phyloP scores from a whole-genome alignment of 2,797 vertebrate species.

The Pagetopsis macropterus region DNA sequence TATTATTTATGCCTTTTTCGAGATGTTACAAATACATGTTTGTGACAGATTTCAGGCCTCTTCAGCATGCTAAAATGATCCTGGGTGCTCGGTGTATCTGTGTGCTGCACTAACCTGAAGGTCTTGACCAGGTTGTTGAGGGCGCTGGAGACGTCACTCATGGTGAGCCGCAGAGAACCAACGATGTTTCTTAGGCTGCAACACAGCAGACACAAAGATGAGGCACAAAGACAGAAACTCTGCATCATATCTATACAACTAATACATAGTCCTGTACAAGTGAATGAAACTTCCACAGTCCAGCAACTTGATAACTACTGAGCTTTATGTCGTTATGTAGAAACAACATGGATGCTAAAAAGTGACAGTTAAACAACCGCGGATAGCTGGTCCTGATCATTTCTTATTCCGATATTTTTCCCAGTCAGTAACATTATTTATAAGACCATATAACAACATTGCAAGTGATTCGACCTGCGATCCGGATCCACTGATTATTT shows the following conservation, averaged over 20 bases:
- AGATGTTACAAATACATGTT: neutral
- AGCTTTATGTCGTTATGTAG: no score
- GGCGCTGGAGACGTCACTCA: conserved; percentile 77
- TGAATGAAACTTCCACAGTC: neutral
- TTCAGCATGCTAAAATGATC: neutral
- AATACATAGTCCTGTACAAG: neutral
- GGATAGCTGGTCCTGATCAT: no score
- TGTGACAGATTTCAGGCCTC: neutral
- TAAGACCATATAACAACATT: no score
- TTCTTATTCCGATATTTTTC: no score
- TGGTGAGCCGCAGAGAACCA: conserved; percentile 75
- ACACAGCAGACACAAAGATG: neutral
- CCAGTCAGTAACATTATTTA: no score
- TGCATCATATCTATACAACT: neutral
- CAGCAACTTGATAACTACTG: neutral
- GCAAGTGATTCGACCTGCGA: no score
- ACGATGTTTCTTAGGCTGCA: conserved; percentile 73
- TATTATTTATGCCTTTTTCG: neutral
- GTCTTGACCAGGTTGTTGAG: conserved; percentile 82
- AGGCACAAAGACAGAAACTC: conserved; percentile 7
- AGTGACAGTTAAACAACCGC: no score
- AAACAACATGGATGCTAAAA: no score
- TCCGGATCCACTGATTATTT: no score
- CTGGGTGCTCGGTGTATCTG: neutral
- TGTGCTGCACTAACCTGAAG: conserved; percentile 78